These are phyloP conservation scores for Anolis apletophallus DNA, from an alignment of 2,797 vertebrate genomes.

Conservation along the genomic window DNA sequence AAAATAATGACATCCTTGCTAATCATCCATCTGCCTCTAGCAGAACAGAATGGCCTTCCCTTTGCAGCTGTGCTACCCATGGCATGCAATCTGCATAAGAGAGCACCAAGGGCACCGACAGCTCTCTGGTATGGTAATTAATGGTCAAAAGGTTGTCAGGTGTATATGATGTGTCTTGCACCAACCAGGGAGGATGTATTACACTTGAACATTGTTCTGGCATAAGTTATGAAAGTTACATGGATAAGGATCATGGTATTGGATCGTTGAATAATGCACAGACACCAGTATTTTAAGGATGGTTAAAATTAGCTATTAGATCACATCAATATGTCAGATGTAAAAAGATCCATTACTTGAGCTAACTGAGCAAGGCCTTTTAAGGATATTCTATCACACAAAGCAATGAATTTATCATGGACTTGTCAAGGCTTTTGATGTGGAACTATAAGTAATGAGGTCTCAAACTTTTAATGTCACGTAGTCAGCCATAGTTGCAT, in stretches of 20 bases:
- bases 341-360: conserved; percentile 28
- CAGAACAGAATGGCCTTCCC: background rate
- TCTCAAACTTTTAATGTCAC: conserved; percentile 15
- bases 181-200: background rate
- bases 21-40: background rate
- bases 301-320: conserved; percentile 44
- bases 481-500: background rate
- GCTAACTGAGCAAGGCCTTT: conserved; percentile 23
- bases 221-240: conserved; percentile 36
- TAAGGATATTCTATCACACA: conserved; percentile 4
- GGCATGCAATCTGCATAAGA: background rate
- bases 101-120: background rate
- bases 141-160: background rate
- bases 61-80: background rate
- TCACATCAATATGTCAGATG: conserved; percentile 29
- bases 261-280: conserved; percentile 13
- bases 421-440: conserved; percentile 9
- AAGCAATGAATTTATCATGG: conserved; percentile 32
- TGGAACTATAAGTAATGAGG: conserved; percentile 5
- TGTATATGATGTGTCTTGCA: background rate
- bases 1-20: background rate
- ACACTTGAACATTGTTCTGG: conserved; percentile 22
- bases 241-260: conserved; percentile 7
- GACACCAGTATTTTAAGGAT: conserved; percentile 28
- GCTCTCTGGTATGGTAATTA: background rate